Percentiles rank a stretch among this genome's conserved stretches.
Conservation (phyloP, 2,113 vertebrate species). For the Megaceryle maxima region DNA sequence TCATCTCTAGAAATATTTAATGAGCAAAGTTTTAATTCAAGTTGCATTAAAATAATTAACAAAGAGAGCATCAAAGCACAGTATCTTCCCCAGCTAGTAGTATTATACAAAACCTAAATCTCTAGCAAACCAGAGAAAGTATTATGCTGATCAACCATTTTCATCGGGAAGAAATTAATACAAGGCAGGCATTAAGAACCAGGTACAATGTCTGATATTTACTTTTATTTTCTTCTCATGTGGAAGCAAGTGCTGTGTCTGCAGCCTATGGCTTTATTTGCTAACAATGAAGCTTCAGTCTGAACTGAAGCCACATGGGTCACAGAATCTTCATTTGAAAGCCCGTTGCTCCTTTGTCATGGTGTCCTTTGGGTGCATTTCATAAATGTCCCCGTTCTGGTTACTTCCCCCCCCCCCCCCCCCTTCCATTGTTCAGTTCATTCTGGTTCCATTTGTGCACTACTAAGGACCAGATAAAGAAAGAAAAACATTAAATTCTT, state of each 20-base stretch:
- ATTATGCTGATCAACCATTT: background rate
- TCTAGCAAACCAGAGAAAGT: background rate
- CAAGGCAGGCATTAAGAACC: background rate
- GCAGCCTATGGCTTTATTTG: background rate
- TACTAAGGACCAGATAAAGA: background rate
- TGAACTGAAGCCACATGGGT: background rate
- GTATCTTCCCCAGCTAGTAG: background rate
- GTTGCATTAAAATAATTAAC: background rate
- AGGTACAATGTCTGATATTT: background rate
- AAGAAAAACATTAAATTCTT: background rate
- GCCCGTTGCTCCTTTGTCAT: background rate
- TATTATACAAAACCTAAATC: background rate
- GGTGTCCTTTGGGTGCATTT: background rate
- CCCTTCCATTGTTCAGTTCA: background rate
- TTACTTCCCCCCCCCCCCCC: background rate
- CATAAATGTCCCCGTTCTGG: background rate
- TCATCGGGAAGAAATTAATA: background rate
- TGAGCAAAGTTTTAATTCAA: background rate
- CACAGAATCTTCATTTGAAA: background rate
- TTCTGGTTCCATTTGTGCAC: background rate
- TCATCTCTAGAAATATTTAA: background rate
- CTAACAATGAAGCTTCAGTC: background rate
- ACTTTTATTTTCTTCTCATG: background rate
- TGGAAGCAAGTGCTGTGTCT: background rate
- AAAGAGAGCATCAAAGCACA: background rate